A percentile compares a stretch with the other conserved stretches of the same genome.
Evolutionary conservation across 2,113 vertebrate genomes (phyloP).

Genomic region (Tragelaphus strepsiceros): DNA sequence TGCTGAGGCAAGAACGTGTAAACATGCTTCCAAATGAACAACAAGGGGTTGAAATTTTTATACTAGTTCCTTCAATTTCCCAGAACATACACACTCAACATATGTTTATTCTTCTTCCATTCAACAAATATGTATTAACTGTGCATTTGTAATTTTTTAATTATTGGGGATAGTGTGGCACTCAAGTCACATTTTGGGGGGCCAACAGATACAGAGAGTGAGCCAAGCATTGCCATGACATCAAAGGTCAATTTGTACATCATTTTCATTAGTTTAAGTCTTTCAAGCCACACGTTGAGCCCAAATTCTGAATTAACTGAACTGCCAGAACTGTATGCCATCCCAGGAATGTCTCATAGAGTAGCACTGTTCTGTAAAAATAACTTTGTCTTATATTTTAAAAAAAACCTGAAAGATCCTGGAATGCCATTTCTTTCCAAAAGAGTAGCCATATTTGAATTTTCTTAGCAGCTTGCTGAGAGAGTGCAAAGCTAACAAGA

Average conservation of each 20-base stretch:
- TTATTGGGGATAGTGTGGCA: background rate
- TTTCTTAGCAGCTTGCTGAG: conserved; percentile 75
- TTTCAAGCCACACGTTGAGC: background rate
- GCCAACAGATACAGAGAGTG: background rate
- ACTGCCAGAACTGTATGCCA: conserved; percentile 23
- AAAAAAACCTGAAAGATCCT: conserved; percentile 64
- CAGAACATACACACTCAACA: background rate
- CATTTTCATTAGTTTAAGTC: background rate
- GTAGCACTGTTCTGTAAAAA: conserved; percentile 67
- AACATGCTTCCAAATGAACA: conserved; percentile 8
- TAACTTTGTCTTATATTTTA: conserved; percentile 70
- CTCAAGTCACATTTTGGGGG: background rate
- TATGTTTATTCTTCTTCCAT: background rate
- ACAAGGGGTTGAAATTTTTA: background rate
- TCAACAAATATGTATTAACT: background rate
- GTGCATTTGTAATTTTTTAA: background rate
- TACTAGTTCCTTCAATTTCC: background rate
- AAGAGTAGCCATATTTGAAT: conserved; percentile 76
- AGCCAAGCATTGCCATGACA: background rate
- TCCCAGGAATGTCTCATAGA: conserved; percentile 50
- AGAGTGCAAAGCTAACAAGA: conserved; percentile 76
- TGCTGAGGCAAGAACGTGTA: background rate
- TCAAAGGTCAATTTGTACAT: background rate
- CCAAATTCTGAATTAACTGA: conserved; percentile 26
- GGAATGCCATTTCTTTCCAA: conserved; percentile 74